Base-by-base conservation (phyloP, 2,888 invertebrate species). In the Clitarchus hookeri region DNA sequence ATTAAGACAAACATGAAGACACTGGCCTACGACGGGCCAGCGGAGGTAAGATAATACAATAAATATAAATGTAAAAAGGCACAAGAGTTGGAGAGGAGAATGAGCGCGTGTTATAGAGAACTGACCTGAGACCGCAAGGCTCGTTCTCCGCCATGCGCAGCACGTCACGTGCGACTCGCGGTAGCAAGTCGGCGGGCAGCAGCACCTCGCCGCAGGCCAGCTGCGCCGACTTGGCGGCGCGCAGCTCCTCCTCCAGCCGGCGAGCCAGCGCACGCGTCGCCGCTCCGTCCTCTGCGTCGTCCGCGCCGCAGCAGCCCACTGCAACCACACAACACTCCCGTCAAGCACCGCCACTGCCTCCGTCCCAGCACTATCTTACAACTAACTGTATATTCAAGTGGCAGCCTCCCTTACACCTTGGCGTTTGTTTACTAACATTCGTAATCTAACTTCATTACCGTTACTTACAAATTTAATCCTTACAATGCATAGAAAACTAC, bases 131-230 rank as follows among this genome's bases (percentile, higher is more conserved):
- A 85, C 98, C 98, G 92, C 97, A 98, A 26, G 98, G 98, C 92
- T 98, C 98, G 85, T 95, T 95, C 91, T 97, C 97, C 0, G 98
- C 96, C 93, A 97, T 95, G 86, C 94, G 94, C 85, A 97, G 93
- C 87, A 97, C 95, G 91, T 97, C 96, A 88, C 95, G 93, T 84
- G 97, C 95, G 88, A 97, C 96, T 88, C 96, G 93, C 88, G 95
- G 94, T 86, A 97, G 94, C 88, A 97, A 94, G 91, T 96, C 96
- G 85, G 96, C 95, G 77, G 98, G 98, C 89, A 98, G 93, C 88
- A 97, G 93, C 86, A 97, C 97, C 92, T 97, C 97, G 36, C 96
- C 97, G 90, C 96, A 95, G 87, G 96, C 95, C 16, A 97, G 92
- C 91, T 96, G 96, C 89, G 95, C 95, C 88, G 95, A 94, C 91